Base-by-base conservation (phyloP, 2,113 vertebrate species). In the Camelus dromedarius region DNA sequence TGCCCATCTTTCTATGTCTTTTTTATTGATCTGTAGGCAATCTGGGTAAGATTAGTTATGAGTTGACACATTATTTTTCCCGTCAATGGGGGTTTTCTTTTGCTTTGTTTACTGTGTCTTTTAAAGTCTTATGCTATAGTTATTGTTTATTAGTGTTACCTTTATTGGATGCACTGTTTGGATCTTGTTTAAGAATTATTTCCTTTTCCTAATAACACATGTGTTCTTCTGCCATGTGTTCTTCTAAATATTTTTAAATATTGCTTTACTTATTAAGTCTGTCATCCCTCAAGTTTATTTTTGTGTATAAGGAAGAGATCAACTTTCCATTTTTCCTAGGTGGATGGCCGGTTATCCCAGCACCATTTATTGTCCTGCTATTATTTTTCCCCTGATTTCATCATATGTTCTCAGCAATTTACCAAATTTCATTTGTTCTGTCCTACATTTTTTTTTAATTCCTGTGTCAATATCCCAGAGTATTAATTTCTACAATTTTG, bases 21-120 rank as follows among this genome's bases (percentile, higher is more conserved):
- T 26, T 35, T 30, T 5, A 12, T 5, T 12, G 15, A 82, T 24
- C 30, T 67, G 38, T 38, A 46, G 92, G 20, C 48, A 20, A 20
- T 52, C 38, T 60, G 28, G 58, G 46, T 10, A 14, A 54, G 66
- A 70, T 60, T 15, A 50, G 13, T 15, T 52, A 73, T 85, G 18
- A 54, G 30, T 20, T 13, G 83, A 26, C 18, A 26, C 20, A 30
- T 6, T 7, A 13, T 11, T 60, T 69, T 83, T 69, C 28, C 73
- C 32, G 1, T 2, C 2, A 16, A 0, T 2, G 30, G 11, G 13
- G 20, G 1, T 42, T 42, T 64, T n/a, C 14, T 64, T 79, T 38
- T 16, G 42, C 20, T 89, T 70, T 56, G 38, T 26, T 48, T 81
- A 20, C 35, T 26, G 58, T 24, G 35, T 22, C 32, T 85, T 75